Evolutionary conservation across 2,113 vertebrate genomes (phyloP), one percentile per base, ranked within the genome.

Genomic region (Menidia beryllina): DNA sequence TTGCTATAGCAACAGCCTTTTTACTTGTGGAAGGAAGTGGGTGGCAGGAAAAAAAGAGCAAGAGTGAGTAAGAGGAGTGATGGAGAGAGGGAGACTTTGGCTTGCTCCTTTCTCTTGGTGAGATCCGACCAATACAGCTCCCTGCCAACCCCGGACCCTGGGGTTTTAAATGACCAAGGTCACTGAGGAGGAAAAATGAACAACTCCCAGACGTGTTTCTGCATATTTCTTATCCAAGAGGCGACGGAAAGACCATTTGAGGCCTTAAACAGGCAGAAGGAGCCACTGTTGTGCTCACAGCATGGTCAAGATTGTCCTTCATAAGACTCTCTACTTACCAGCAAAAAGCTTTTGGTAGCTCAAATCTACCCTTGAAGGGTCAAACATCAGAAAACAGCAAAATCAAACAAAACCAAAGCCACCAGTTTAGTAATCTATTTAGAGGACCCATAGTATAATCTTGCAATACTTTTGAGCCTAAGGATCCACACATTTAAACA

Each of bases 1-100:
- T 91, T 69, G 75, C 91, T 88, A 90, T 90, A 83, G 91, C 90
- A 91, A 91, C 90, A 88, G 88, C 81, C 77, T 85, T 84, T 85
- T 74, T 78, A 79, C 85, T 84, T 82, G 86, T 36, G 41, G 63
- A 85, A 81, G 70, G 60, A 86, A 83, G 89, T 90, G 81, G 86
- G 88, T 80, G 84, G 89, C 67, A 69, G 74, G 11, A 38, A 25
- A 73, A 77, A 85, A 81, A 73, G 72, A 75, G 73, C 55, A 58
- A 80, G 70, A 80, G 75, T 52, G 36, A 78, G 78, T 53, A 75
- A 82, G 81, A 76, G 82, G 77, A 79, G 83, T 62, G 71, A 81
- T 7, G 30, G 58, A 62, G 58, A 50, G 80, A 66, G 69, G 56
- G 61, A 81, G 58, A 82, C 36, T 67, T 84, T 88, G 82, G 77